Percentiles rank a stretch among this genome's conserved stretches.
Evolutionary conservation across 2,888 invertebrate species (phyloP).

Genomic region (Piscicola geometra): DNA sequence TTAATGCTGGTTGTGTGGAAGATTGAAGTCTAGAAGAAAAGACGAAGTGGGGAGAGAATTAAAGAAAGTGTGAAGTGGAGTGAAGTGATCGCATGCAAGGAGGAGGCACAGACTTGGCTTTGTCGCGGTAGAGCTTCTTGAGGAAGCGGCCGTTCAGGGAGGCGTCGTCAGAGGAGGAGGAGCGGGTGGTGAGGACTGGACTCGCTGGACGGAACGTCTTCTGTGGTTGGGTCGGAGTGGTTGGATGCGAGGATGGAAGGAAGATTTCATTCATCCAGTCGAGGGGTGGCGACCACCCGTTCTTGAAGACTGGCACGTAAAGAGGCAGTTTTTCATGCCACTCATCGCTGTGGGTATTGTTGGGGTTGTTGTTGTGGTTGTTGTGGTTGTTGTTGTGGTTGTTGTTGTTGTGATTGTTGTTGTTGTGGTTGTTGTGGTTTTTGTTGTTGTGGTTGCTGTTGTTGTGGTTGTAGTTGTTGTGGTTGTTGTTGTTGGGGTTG

Average conservation of each 20-base stretch:
- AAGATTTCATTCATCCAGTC: constrained; percentile 30
- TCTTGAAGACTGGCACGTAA: constrained; percentile 22
- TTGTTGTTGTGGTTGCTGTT: no score
- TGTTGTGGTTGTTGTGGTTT: no score
- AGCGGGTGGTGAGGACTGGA: neutral
- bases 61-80: no score
- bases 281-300: constrained; percentile 31
- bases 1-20: no score
- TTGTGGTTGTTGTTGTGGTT: no score
- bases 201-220: neutral
- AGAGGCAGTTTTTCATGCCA: constrained; percentile 30
- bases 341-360: neutral
- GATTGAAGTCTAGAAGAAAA: no score
- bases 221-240: neutral
- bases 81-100: no score
- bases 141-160: neutral
- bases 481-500: no score
- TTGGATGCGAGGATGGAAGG: neutral
- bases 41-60: no score
- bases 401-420: no score
- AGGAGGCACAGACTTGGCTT: neutral
- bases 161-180: constrained; percentile 3
- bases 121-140: neutral
- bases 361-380: neutral
- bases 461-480: no score